Conservation (phyloP, 2,113 vertebrate genomes). For the Patagioenas fasciata region DNA sequence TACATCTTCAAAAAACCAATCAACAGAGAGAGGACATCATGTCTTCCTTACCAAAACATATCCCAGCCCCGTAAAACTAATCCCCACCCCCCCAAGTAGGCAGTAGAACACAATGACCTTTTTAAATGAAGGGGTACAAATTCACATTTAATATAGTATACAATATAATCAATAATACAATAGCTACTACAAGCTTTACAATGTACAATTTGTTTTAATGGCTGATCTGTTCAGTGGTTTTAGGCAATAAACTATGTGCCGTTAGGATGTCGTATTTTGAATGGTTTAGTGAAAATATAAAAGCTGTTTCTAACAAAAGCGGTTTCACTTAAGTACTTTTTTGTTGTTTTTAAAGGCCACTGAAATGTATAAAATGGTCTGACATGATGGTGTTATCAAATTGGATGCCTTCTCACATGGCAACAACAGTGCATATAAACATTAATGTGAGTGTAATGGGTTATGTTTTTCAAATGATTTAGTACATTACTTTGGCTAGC, state of each 20-base stretch:
- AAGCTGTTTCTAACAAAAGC: conserved; percentile 80
- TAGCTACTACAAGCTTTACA: conserved; percentile 89
- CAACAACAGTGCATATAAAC: conserved; percentile 92
- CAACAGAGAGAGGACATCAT: conserved; percentile 71
- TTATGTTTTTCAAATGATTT: conserved; percentile 80
- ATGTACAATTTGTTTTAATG: conserved; percentile 98
- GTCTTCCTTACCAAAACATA: conserved; percentile 70
- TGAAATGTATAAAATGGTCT: conserved; percentile 96
- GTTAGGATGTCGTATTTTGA: conserved; percentile 83
- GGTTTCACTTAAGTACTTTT: conserved; percentile 71
- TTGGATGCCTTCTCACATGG: conserved; percentile 86
- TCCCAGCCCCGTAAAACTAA: conserved; percentile 62
- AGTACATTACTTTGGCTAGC: conserved; percentile 88
- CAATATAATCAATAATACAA: conserved; percentile 83
- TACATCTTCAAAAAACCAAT: conserved; percentile 84
- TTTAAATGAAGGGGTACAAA: conserved; percentile 88
- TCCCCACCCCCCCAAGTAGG: conserved; percentile 61
- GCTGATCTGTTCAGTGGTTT: conserved; percentile 97
- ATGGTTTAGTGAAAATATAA: conserved; percentile 84
- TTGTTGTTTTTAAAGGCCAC: conserved; percentile 89
- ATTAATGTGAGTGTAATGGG: conserved; percentile 78
- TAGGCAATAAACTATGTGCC: conserved; percentile 84
- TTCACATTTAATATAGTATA: conserved; percentile 87
- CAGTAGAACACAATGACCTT: conserved; percentile 85
- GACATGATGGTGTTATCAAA: conserved; percentile 80